Base-by-base conservation (phyloP, 92 coral and sea anemone genomes). In the Isaurus tuberculatus region DNA sequence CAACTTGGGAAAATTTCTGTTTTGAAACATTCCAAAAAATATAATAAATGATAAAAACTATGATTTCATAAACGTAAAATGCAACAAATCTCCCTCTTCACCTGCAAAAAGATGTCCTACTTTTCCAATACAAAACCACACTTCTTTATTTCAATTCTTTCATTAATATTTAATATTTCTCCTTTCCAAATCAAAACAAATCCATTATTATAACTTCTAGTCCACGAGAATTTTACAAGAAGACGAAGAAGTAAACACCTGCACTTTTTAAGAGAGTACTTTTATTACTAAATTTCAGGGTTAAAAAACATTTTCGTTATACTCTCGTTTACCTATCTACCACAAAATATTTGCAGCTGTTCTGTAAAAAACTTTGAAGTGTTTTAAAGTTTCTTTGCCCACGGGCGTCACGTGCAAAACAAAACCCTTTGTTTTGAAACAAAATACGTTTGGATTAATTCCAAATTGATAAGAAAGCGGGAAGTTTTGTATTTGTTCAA, bases 81-180 rank as follows among this genome's bases (percentile, higher is more conserved):
- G 34, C 4, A 34, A 8, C 51, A 42, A 34, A 37, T 77, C n/a
- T 4, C 10, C 8, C 14, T 20, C 51, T 22, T 32, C 42, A 25
- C n/a, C 46, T 30, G 80, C 33, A 30, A 32, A 58, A 9, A 28
- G 13, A 74, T 51, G 1, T 74, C 53, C n/a, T 2, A 74, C 13
- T 20, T 0, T 25, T 57, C 22, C 13, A 40, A 46, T 30, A 73
- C 28, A 73, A 42, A 48, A 73, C 31, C 58, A 15, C 32, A 57
- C 64, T 16, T 14, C 64, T 55, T 30, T 72, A 27, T 72, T 72
- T 34, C 25, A 48, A 53, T 74, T 32, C 80, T 74, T 77, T 77
- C 82, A 77, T 77, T 33, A 77, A 77, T 77, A 77, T 36, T 77
- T 67, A 36, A 58, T 20, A 42, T 77, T 33, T 72, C 46, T 40